Conservation (phyloP, 2,888 invertebrate species). For the Chrysodeixis includens region DNA sequence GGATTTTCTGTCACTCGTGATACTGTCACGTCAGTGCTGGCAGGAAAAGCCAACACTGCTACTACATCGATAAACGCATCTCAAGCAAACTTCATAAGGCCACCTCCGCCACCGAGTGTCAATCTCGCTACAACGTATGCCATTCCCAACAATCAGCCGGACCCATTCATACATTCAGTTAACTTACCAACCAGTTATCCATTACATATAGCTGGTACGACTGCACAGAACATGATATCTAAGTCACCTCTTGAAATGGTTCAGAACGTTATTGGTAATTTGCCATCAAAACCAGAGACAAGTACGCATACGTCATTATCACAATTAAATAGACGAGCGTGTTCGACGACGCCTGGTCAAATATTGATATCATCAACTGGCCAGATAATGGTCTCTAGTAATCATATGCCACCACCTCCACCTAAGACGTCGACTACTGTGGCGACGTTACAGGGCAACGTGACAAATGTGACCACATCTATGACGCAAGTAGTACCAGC, state of each 20-base stretch:
- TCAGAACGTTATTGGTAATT: slow-evolving; percentile 92
- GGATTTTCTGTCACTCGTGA: slow-evolving; percentile 94
- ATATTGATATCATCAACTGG: slow-evolving; percentile 94
- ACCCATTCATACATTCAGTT: slow-evolving; percentile 84
- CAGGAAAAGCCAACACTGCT: slow-evolving; percentile 93
- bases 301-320: slow-evolving; percentile 81
- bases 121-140: slow-evolving; percentile 83
- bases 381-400: slow-evolving; percentile 92
- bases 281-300: slow-evolving; percentile 85
- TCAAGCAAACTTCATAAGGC: slow-evolving; percentile 82
- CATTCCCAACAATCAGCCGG: slow-evolving; percentile 85
- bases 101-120: slow-evolving; percentile 80
- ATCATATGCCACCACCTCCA: slow-evolving; percentile 91
- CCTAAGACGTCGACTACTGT: slow-evolving; percentile 87
- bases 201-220: slow-evolving; percentile 84
- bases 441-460: slow-evolving; percentile 90
- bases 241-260: slow-evolving; percentile 93
- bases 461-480: slow-evolving; percentile 91
- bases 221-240: slow-evolving; percentile 86
- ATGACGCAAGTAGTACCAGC: slow-evolving; percentile 91
- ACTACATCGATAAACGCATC: slow-evolving; percentile 93
- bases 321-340: slow-evolving; percentile 68
- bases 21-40: slow-evolving; percentile 94
- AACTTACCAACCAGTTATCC: slow-evolving; percentile 85
- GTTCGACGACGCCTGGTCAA: slow-evolving; percentile 89